Evolutionary conservation across 2,113 vertebrate species (phyloP).

Genomic region (Protobothrops flavoviridis): DNA sequence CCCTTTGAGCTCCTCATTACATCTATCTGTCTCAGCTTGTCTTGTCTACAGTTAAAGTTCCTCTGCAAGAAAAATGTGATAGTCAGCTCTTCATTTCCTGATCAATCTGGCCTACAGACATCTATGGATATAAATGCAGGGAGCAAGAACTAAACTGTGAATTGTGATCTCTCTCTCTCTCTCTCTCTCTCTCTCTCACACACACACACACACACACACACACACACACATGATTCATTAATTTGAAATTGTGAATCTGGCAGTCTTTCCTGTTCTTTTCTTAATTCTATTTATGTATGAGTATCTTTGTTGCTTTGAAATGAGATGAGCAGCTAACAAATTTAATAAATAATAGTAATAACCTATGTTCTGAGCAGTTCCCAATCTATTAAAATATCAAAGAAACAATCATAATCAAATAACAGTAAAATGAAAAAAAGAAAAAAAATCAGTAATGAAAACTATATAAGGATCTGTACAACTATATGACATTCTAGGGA

Average conservation of each 20-base stretch:
- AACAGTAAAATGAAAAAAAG: background rate
- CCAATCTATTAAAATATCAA: background rate
- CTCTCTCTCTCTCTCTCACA: no score
- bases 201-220: no score
- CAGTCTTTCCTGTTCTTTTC: background rate
- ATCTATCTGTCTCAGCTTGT: background rate
- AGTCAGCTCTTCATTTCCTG: background rate
- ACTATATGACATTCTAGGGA: background rate
- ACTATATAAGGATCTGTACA: background rate
- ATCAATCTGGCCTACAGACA: background rate
- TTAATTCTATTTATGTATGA: background rate
- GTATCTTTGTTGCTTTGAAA: background rate
- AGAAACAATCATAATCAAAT: background rate
- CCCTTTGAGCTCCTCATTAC: background rate
- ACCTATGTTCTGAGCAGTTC: background rate
- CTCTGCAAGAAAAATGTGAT: background rate
- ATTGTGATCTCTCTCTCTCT: background rate
- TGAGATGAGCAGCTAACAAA: background rate
- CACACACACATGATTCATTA: background rate
- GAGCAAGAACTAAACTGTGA: background rate
- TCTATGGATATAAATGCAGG: background rate
- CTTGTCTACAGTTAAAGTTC: background rate
- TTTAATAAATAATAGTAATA: background rate
- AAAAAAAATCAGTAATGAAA: background rate
- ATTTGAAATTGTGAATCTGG: background rate